Conservation (phyloP, 2,888 invertebrate genomes). For the Gnatocerus cornutus region DNA sequence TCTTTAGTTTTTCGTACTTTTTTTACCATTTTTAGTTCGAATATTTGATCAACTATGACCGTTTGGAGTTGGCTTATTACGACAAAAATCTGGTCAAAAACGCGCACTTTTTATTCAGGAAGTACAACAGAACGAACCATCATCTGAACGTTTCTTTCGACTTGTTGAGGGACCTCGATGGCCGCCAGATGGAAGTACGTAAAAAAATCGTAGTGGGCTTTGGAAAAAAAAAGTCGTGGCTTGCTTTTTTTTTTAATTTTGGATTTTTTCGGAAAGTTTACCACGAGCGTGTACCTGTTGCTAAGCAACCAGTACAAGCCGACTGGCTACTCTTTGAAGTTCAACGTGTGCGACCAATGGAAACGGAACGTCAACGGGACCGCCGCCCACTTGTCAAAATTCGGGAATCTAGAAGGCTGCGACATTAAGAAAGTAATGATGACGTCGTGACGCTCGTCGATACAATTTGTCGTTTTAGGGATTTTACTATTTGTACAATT, state of each 20-base stretch:
- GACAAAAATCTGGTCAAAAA: slow-evolving; percentile 34
- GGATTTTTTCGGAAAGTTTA: slow-evolving; percentile 29
- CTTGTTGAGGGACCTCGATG: slow-evolving; percentile 39
- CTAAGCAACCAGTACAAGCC: slow-evolving; percentile 15
- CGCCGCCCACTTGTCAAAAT: slow-evolving; percentile 9
- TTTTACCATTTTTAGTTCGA: slow-evolving; percentile 29
- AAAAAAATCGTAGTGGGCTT: too few species aligned
- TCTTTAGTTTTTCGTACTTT: too few species aligned
- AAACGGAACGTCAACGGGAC: slow-evolving; percentile 11
- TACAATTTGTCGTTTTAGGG: slow-evolving; percentile 16
- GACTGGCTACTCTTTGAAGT: background rate
- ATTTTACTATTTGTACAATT: slow-evolving; percentile 40
- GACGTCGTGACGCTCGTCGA: too few species aligned
- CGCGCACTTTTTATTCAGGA: slow-evolving; percentile 37
- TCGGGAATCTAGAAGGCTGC: slow-evolving; percentile 41
- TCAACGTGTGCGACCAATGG: slow-evolving; percentile 8
- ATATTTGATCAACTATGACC: slow-evolving; percentile 32
- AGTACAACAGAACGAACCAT: slow-evolving; percentile 39
- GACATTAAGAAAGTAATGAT: slow-evolving; percentile 28
- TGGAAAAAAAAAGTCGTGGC: too few species aligned
- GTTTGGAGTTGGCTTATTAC: slow-evolving; percentile 28
- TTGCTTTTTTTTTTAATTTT: too few species aligned
- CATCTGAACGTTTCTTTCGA: slow-evolving; percentile 39
- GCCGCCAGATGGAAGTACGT: slow-evolving; percentile 14
- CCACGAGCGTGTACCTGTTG: slow-evolving; percentile 23